Base-by-base conservation (phyloP, 2,797 vertebrate genomes). In the Allobates femoralis region DNA sequence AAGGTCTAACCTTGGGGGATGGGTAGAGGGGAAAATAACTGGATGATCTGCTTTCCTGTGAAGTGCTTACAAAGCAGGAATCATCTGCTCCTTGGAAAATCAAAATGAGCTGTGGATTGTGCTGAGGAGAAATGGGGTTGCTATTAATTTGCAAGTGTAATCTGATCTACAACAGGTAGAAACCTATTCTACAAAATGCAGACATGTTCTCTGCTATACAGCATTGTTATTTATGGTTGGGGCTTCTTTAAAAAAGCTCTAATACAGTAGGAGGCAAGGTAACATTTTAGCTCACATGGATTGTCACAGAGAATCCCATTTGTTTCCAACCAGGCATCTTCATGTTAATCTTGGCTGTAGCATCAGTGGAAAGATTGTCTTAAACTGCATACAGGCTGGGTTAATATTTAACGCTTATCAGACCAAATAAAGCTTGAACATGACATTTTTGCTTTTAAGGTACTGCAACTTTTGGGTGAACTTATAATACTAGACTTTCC, bases 81-180 rank as follows among this genome's bases (percentile, higher is more conserved):
- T 94, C 91, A 92, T 95, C 95, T 95, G 95, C 95, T 95, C 96
- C 94, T 94, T 96, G 94, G 96, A 94, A 95, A 95, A 83, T 46
- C 67, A 95, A 46, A 94, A 95, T 97, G 96, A 96, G 95, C 94
- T 94, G 94, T 94, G 94, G 95, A 95, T 94, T 97, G 96, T 95
- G 95, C 91, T 91, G 95, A 94, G 93, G 92, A 95, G 94, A 95
- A 95, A 93, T 95, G 94, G 96, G 97, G 96, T 96, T 97, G 96
- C 96, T 96, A 95, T 94, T 93, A 94, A 74, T 91, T 95, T 95
- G 90, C n/a, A 60, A 41, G 94, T 96, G 97, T 97, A 98, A 98
- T 96, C 95, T 95, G 96, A 98, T 96, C 96, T 96, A 92, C 95
- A 96, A 96, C 96, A 96, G 94, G 96, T 95, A 96, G 93, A 95